Percentiles rank a stretch among this genome's conserved stretches.
Evolutionary conservation across 2,113 vertebrate genomes (phyloP).

Genomic region (Phalacrocorax brasilianus): DNA sequence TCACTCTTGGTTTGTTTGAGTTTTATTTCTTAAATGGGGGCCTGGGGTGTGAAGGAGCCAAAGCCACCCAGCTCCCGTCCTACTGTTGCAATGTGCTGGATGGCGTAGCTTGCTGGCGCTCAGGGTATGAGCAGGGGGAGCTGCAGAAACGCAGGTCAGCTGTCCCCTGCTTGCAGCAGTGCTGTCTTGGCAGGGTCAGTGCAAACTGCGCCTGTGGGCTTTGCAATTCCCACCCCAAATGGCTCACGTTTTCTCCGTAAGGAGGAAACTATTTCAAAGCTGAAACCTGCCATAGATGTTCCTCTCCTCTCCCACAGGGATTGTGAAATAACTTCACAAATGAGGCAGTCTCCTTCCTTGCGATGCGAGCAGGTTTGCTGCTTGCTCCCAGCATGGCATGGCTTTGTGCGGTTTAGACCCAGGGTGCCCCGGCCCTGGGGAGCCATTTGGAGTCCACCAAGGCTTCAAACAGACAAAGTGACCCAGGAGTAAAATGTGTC

Average conservation of each 20-base stretch:
- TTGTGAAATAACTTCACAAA: background rate
- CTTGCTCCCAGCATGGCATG: background rate
- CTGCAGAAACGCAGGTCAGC: background rate
- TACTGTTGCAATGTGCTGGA: background rate
- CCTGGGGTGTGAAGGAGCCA: background rate
- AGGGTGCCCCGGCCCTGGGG: rapidly evolving
- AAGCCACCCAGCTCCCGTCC: background rate
- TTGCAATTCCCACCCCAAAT: background rate
- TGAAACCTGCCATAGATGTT: background rate
- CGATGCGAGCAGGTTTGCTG: background rate
- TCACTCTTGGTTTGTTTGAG: background rate
- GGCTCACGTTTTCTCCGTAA: background rate
- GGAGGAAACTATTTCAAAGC: background rate
- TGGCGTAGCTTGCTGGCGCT: background rate
- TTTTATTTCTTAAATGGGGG: background rate
- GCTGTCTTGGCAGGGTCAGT: background rate
- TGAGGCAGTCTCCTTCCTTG: background rate
- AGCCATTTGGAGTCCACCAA: rapidly evolving
- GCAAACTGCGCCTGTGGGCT: background rate
- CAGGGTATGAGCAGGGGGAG: rapidly evolving
- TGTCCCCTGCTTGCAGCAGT: background rate
- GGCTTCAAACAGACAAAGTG: background rate
- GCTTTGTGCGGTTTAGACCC: background rate
- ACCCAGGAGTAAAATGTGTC: background rate
- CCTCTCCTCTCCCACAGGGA: background rate